Percentiles rank a stretch among this genome's conserved stretches.
phyloP scores from a whole-genome alignment of 2,888 invertebrate genomes.

The Isotomurus palustris region DNA sequence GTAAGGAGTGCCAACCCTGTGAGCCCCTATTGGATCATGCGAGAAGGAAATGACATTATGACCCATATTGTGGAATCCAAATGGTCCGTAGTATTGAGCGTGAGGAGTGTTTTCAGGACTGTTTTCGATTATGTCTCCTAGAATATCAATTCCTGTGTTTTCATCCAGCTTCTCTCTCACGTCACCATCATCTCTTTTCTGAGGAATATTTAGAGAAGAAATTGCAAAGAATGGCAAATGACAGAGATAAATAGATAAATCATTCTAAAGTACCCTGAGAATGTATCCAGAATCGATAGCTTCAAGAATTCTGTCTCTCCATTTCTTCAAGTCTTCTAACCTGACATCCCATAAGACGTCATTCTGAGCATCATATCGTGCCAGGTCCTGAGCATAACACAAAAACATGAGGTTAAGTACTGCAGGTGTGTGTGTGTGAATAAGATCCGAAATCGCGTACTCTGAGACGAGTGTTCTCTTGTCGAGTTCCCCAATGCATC shows the following conservation, averaged over 20 bases:
- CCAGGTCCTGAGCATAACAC: not conserved
- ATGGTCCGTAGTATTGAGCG: conserved; percentile 57
- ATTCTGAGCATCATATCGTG: not conserved
- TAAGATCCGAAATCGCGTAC: conserved; percentile 11
- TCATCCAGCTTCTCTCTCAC: conserved; percentile 9
- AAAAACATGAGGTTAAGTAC: not conserved
- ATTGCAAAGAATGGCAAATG: too few relatives aligned
- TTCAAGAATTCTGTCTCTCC: conserved; percentile 68
- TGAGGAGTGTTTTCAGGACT: conserved; percentile 30
- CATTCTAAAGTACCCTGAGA: not conserved
- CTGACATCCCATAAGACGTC: conserved; percentile 6
- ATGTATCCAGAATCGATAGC: conserved; percentile 66
- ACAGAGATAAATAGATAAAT: too few relatives aligned
- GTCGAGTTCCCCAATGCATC: conserved; percentile 37
- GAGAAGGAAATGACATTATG: conserved; percentile 71
- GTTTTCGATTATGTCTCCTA: conserved; percentile 72
- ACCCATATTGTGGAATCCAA: conserved; percentile 68
- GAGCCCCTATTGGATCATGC: conserved; percentile 74
- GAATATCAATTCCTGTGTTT: conserved; percentile 58
- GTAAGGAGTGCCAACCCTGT: conserved; percentile 55
- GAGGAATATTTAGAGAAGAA: too few relatives aligned
- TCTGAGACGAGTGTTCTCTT: conserved; percentile 26
- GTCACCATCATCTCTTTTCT: conserved; percentile 5
- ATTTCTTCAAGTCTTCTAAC: conserved; percentile 65
- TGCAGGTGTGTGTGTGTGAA: not conserved